Percentiles rank a stretch among this genome's conserved stretches.
Conservation (phyloP, 2,797 vertebrate genomes). For the Macropodus opercularis region DNA sequence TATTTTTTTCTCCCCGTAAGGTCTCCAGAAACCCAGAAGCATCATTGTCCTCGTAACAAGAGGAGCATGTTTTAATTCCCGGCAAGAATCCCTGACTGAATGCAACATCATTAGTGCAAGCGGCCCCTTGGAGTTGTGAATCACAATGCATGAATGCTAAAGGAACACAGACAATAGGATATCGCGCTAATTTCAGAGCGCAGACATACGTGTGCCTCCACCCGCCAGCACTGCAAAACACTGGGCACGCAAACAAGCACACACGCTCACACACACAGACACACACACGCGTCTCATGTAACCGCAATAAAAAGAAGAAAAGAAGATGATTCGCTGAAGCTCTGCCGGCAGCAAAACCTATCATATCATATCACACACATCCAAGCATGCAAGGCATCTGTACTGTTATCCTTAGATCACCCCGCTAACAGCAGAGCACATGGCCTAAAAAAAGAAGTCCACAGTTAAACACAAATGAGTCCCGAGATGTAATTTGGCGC, state of each 20-base stretch:
- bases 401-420: conserved; percentile 75
- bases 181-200: conserved; percentile 80
- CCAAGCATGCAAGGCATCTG: conserved; percentile 75
- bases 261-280: conserved; percentile 25
- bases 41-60: conserved; percentile 68
- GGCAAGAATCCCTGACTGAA: conserved; percentile 69
- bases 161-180: conserved; percentile 79
- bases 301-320: conserved; percentile 65
- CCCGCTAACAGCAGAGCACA: conserved; percentile 53
- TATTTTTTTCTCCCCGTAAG: too few relatives aligned
- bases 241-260: conserved; percentile 43
- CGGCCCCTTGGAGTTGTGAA: conserved; percentile 76
- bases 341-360: conserved; percentile 71
- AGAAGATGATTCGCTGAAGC: conserved; percentile 70
- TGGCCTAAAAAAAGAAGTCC: conserved; percentile 45
- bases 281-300: conserved; percentile 53
- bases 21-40: conserved; percentile 65
- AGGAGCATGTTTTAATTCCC: conserved; percentile 72
- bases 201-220: conserved; percentile 75
- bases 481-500: conserved; percentile 25
- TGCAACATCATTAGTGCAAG: conserved; percentile 75
- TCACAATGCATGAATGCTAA: conserved; percentile 78
- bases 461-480: conserved; percentile 31
- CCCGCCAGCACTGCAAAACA: conserved; percentile 68
- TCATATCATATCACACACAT: conserved; percentile 82